Conservation (phyloP, 2,888 invertebrate genomes). For the Aproaerema taeniolella region DNA sequence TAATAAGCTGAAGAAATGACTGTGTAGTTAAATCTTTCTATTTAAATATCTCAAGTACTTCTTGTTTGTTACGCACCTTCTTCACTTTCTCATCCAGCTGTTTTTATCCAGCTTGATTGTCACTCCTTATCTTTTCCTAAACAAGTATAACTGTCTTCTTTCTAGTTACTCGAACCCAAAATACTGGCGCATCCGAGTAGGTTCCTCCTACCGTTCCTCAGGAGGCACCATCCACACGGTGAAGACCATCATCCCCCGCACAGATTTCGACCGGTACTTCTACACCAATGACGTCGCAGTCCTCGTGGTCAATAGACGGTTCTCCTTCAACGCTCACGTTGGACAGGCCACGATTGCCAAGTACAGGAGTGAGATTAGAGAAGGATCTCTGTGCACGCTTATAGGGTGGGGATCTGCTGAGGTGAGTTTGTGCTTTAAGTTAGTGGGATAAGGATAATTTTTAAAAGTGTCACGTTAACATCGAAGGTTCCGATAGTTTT, state of each 20-base stretch:
- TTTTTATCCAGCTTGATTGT: too few relatives aligned
- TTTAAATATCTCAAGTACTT: too few relatives aligned
- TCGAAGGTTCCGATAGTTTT: too few relatives aligned
- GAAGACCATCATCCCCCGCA: slow-evolving; percentile 49
- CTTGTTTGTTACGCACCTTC: too few relatives aligned
- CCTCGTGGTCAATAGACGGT: slow-evolving; percentile 37
- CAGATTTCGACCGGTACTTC: slow-evolving; percentile 47
- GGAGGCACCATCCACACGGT: slow-evolving; percentile 52
- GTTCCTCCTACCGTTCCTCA: slow-evolving; percentile 50
- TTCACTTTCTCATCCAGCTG: too few relatives aligned
- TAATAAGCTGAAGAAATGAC: too few relatives aligned
- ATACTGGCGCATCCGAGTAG: slow-evolving; percentile 60
- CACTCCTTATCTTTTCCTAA: too few relatives aligned
- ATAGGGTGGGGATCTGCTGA: slow-evolving; percentile 63
- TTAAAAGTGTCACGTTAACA: too few relatives aligned
- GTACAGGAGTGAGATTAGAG: slow-evolving; percentile 43
- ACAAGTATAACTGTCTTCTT: too few relatives aligned
- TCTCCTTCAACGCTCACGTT: slow-evolving; percentile 43
- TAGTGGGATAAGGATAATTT: too few relatives aligned
- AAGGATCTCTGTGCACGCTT: slow-evolving; percentile 44
- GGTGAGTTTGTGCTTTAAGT: slow-evolving; percentile 40
- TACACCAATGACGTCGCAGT: slow-evolving; percentile 60
- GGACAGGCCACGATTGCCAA: slow-evolving; percentile 57
- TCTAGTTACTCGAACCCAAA: slow-evolving; percentile 46
- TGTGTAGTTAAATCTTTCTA: too few relatives aligned